Evolutionary conservation across 2,113 vertebrate species (phyloP).

Genomic region (Cheilinus undulatus): DNA sequence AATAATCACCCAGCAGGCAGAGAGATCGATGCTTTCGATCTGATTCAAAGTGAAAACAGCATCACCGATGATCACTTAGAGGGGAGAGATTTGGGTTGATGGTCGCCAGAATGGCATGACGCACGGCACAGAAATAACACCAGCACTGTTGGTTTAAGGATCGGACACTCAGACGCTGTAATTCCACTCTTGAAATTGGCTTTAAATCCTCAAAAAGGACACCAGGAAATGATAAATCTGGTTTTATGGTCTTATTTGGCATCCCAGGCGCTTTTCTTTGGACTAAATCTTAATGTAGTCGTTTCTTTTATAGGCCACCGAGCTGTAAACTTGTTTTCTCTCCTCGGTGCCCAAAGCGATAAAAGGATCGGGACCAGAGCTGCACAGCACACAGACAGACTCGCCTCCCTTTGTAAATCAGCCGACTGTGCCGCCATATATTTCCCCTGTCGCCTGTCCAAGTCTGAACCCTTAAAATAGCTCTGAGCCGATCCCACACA

Average conservation of each 20-base stretch:
- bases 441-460: constrained; percentile 67
- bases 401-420: constrained; percentile 60
- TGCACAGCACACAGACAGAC: constrained; percentile 46
- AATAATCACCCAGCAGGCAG: constrained; percentile 8
- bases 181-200: background rate
- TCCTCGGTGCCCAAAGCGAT: constrained; percentile 35
- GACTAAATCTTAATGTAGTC: constrained; percentile 15
- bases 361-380: constrained; percentile 37
- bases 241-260: constrained; percentile 4
- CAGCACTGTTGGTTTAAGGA: background rate
- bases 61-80: background rate
- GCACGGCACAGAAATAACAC: background rate
- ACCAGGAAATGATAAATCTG: background rate
- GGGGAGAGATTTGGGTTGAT: background rate
- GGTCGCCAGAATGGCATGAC: background rate
- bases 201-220: background rate
- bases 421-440: constrained; percentile 56
- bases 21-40: constrained; percentile 31
- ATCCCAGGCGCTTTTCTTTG: background rate
- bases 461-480: constrained; percentile 76
- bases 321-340: constrained; percentile 58
- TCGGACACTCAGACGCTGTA: background rate
- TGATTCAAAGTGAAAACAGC: constrained; percentile 28
- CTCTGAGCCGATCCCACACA: constrained; percentile 55
- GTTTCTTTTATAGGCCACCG: constrained; percentile 26